Base-by-base conservation (phyloP, 2,888 invertebrate genomes). In the Timema cristinae region DNA sequence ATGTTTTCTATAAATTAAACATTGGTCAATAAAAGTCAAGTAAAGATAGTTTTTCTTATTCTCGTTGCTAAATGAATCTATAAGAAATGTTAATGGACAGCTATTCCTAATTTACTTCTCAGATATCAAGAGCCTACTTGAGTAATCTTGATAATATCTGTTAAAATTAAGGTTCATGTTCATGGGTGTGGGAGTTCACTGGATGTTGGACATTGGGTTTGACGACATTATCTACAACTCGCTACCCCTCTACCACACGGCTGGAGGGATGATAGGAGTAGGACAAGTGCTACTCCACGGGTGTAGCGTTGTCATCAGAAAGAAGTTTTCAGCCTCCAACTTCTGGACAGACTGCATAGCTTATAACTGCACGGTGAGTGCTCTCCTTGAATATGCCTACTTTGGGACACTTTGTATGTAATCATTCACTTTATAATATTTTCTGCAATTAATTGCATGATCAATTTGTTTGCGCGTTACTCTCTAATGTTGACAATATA, bases 211-310 rank as follows among this genome's bases (percentile, higher is more conserved):
- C 50, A 75, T 83, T 49, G 77, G 76, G 15, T 75, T 79, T n/a
- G 78, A 80, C 63, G 84, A 84, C 76, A 79, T 82, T 50, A 77
- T 84, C 72, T 84, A 84, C 75, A 79, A 82, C 74, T 78, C 83
- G 6, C 75, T 84, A 70, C 84, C 84, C n/a, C 79, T 84, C 50
- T 84, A 84, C 76, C 84, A 84, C 73, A 81, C 83, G 2, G 83
- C 84, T 56, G 84, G 84, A 50, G 84, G 84, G 48, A 77, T 83
- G 63, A 76, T 84, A 9, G 84, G 84, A n/a, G 81, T 79, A n/a
- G 82, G 84, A 15, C 83, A 82, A 73, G 79, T 81, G 47, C 76
- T 84, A 61, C 76, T 84, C 5, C 76, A 77, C 49, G 84, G 84
- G 6, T 76, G 80, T 69, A 81, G 83, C 0, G 81, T 83, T 50